Conservation (phyloP, 1,140 invertebrate genomes). For the Phocides pigmalion region DNA sequence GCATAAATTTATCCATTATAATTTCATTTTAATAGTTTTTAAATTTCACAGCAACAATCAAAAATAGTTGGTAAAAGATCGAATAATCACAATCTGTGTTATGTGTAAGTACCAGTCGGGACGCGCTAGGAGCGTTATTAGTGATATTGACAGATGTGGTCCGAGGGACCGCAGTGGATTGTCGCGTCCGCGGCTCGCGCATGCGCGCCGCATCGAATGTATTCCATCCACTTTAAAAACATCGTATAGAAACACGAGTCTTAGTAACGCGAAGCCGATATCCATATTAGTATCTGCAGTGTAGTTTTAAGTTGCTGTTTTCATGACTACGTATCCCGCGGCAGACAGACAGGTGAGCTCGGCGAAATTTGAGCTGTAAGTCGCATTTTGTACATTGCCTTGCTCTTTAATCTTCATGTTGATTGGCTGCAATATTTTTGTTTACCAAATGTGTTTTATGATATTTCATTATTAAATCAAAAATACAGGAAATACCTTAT, state of each 20-base stretch:
- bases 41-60: no score
- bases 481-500: neutral
- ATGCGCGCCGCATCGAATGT: conserved; percentile 55
- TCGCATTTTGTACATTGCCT: conserved; percentile 27
- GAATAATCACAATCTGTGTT: neutral
- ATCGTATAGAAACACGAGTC: conserved; percentile 52
- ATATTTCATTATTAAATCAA: neutral
- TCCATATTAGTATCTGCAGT: conserved; percentile 44
- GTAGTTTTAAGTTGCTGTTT: conserved; percentile 40
- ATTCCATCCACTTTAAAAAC: conserved; percentile 53
- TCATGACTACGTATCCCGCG: conserved; percentile 36
- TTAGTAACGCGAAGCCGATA: conserved; percentile 42
- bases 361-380: conserved; percentile 67
- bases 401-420: neutral
- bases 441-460: neutral
- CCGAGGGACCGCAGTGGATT: conserved; percentile 39
- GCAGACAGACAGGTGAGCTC: conserved; percentile 59
- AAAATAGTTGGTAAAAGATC: no score
- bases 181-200: conserved; percentile 44
- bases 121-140: conserved; percentile 42
- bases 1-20: no score
- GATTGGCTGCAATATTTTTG: neutral
- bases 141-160: conserved; percentile 48
- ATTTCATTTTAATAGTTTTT: no score
- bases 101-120: conserved; percentile 38